Percentiles rank a stretch among this genome's conserved stretches.
phyloP scores from a whole-genome alignment of 2,888 invertebrate genomes.

The Acronicta aceris region DNA sequence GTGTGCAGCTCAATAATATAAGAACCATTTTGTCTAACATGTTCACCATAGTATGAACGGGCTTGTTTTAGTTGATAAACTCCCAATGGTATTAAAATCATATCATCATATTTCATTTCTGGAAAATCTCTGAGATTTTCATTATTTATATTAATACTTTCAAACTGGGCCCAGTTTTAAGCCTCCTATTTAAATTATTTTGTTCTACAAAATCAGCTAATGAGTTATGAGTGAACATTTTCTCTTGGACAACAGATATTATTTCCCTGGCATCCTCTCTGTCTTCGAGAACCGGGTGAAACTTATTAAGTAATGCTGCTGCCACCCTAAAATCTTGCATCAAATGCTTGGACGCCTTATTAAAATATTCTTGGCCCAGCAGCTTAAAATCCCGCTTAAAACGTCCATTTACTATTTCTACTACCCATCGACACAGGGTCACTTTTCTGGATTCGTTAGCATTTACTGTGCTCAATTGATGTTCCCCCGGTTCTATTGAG shows the following conservation, averaged over 20 bases:
- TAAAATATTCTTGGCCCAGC: conserved; percentile 23
- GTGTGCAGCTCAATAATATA: conserved; percentile 15
- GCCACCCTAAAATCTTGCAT: conserved; percentile 12
- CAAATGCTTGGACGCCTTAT: conserved; percentile 8
- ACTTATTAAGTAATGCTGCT: conserved; percentile 21
- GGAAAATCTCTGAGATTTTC: neutral
- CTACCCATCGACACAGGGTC: conserved; percentile 19
- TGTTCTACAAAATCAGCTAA: conserved; percentile 22
- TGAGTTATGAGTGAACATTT: conserved; percentile 2
- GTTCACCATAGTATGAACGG: conserved; percentile 18
- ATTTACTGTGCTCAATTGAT: conserved; percentile 11
- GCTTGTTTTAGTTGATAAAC: conserved; percentile 18
- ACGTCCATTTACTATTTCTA: conserved; percentile 26
- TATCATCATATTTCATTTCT: neutral
- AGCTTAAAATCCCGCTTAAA: conserved; percentile 27
- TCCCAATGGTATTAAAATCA: conserved; percentile 7
- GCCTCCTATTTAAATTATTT: conserved; percentile 11
- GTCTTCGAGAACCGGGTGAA: conserved; percentile 11
- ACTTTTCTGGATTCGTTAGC: conserved; percentile 19
- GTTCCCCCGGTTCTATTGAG: conserved; percentile 10
- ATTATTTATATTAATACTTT: neutral
- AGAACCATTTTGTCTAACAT: conserved; percentile 18
- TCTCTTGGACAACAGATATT: conserved; percentile 6
- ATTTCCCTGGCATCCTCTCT: conserved; percentile 17
- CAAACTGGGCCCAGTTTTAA: too few relatives aligned